A percentile compares a stretch with the other conserved stretches of the same genome.
These are phyloP conservation scores for Bombyx mandarina DNA, from an alignment of 1,140 invertebrate genomes.

Conservation along the genomic window DNA sequence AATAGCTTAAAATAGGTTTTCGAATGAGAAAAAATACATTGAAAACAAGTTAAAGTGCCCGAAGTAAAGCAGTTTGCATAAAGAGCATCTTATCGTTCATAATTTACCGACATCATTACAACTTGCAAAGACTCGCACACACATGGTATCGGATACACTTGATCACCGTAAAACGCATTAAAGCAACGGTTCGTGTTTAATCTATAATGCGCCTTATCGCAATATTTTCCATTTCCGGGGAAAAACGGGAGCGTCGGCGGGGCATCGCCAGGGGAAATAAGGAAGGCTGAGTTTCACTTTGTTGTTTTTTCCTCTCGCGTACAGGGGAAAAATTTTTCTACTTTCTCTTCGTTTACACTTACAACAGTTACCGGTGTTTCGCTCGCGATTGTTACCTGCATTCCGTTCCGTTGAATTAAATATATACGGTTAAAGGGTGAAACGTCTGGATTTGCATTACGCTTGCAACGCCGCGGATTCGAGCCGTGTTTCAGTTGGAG, in stretches of 20 bases:
- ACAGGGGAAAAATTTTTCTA: conserved; percentile 48
- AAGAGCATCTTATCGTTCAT: conserved; percentile 36
- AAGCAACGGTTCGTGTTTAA: conserved; percentile 55
- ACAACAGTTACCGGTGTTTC: conserved; percentile 58
- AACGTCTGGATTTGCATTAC: conserved; percentile 65
- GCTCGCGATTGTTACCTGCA: conserved; percentile 58
- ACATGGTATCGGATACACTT: conserved; percentile 28
- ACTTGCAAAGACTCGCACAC: conserved; percentile 32
- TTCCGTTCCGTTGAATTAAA: conserved; percentile 60
- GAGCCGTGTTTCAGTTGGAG: conserved; percentile 45
- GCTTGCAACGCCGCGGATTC: conserved; percentile 50
- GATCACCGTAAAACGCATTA: conserved; percentile 48
- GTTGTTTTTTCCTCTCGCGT: conserved; percentile 40
- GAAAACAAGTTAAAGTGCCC: no score
- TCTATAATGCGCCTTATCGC: conserved; percentile 69
- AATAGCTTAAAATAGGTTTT: no score
- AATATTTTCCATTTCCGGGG: conserved; percentile 67
- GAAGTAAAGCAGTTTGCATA: conserved; percentile 33
- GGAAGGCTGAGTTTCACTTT: conserved; percentile 66
- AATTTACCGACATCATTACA: conserved; percentile 47
- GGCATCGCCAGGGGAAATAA: conserved; percentile 67
- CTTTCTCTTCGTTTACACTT: conserved; percentile 67
- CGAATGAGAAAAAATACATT: no score
- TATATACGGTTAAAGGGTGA: conserved; percentile 58
- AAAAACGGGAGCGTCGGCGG: conserved; percentile 52